A percentile compares a stretch with the other conserved stretches of the same genome.
These are phyloP conservation scores for Heliconius himera DNA, from an alignment of 1,140 invertebrate genomes.

Conservation along the genomic window DNA sequence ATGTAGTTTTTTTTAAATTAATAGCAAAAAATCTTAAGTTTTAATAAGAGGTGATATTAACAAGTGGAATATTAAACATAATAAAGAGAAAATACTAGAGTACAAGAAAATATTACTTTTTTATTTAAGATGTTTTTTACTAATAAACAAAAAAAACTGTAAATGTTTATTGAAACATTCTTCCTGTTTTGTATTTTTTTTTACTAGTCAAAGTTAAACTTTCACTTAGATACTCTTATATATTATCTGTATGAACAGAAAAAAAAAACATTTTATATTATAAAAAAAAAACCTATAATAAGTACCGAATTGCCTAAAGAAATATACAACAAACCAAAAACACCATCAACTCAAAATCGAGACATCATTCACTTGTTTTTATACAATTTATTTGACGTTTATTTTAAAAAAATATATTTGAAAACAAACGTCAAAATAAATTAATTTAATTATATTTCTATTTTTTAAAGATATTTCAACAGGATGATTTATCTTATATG, in stretches of 20 bases:
- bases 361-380: not conserved
- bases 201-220: too few species aligned
- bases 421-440: not conserved
- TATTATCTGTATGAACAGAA: not conserved
- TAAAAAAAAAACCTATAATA: not conserved
- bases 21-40: too few species aligned
- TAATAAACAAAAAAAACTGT: too few species aligned
- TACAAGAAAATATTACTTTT: not conserved
- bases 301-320: too few species aligned
- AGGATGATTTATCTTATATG: not conserved
- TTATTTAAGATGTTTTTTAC: not conserved
- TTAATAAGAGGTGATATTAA: not conserved
- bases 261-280: not conserved
- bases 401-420: not conserved
- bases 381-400: constrained; percentile 2
- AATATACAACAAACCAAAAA: not conserved
- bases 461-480: constrained; percentile 12
- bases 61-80: not conserved
- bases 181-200: too few species aligned
- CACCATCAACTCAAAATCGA: not conserved
- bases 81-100: not conserved
- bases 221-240: too few species aligned
- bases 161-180: too few species aligned
- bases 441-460: not conserved
- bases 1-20: not conserved